Evolutionary conservation across 2,113 vertebrate genomes (phyloP).

Genomic region (Laticauda colubrina): DNA sequence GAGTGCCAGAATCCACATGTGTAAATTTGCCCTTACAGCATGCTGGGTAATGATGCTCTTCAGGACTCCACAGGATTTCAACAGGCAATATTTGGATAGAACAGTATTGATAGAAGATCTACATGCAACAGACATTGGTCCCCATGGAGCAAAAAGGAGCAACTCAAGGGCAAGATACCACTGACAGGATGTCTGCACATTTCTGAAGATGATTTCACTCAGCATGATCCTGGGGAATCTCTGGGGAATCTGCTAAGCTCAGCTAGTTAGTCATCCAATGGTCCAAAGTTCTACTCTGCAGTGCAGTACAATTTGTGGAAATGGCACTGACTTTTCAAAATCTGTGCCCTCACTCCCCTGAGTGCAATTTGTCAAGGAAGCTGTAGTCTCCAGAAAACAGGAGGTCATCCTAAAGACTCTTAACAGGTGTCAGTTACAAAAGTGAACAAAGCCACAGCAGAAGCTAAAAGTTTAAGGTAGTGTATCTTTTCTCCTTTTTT

Average conservation of each 20-base stretch:
- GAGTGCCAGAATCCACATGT: fast-evolving
- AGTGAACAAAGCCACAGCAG: slow-evolving; percentile 25
- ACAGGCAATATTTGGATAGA: fast-evolving
- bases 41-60: background rate
- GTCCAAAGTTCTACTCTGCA: background rate
- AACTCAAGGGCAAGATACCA: background rate
- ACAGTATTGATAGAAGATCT: fast-evolving
- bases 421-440: slow-evolving; percentile 4
- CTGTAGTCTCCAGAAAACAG: slow-evolving; percentile 32
- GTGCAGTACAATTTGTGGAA: slow-evolving; percentile 5
- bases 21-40: background rate
- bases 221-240: fast-evolving
- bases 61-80: background rate
- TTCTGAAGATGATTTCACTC: background rate
- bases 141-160: background rate
- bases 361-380: slow-evolving; percentile 30
- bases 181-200: background rate
- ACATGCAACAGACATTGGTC: background rate
- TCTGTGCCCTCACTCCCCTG: slow-evolving; percentile 22
- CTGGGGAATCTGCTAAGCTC: background rate
- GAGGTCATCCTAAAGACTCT: background rate
- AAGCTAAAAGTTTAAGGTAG: slow-evolving; percentile 33
- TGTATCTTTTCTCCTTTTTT: slow-evolving; percentile 8
- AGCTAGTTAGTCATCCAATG: background rate
- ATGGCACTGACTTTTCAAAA: slow-evolving; percentile 16